These are phyloP conservation scores for Spatula versicolor DNA, from an alignment of 2,797 vertebrate species.

Conservation along the genomic window DNA sequence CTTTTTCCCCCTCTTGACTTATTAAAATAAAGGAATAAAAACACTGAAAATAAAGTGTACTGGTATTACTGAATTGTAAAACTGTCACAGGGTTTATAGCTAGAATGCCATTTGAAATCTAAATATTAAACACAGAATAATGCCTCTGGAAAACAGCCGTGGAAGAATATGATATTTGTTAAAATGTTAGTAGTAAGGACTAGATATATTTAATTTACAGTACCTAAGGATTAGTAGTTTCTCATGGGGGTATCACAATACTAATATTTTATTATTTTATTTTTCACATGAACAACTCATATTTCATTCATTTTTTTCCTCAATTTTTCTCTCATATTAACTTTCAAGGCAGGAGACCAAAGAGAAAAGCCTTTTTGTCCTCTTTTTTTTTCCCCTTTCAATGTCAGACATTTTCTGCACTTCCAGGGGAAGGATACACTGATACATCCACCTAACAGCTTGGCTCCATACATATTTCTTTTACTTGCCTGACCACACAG, in stretches of 20 bases:
- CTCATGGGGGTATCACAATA: neutral
- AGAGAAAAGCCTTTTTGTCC: neutral
- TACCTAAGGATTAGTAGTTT: neutral
- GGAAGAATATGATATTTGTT: neutral
- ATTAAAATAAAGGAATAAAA: neutral
- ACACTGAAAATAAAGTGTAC: neutral
- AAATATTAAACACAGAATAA: neutral
- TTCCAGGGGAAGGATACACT: neutral
- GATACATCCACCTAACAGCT: neutral
- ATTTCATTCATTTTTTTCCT: neutral
- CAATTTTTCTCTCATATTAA: neutral
- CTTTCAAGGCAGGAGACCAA: neutral
- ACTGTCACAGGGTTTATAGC: neutral
- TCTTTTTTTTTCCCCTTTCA: neutral
- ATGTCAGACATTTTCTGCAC: neutral
- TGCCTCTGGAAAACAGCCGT: neutral
- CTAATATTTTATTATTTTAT: neutral
- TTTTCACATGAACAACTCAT: neutral
- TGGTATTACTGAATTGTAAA: neutral
- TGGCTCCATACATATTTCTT: neutral
- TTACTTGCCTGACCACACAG: neutral
- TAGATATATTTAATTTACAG: neutral
- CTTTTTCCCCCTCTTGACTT: fast-evolving
- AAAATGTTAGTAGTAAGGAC: neutral
- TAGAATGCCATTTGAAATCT: neutral